Evolutionary conservation across 2,888 invertebrate species (phyloP), one percentile per base, ranked within the genome.

Genomic region (Melanargia galathea): DNA sequence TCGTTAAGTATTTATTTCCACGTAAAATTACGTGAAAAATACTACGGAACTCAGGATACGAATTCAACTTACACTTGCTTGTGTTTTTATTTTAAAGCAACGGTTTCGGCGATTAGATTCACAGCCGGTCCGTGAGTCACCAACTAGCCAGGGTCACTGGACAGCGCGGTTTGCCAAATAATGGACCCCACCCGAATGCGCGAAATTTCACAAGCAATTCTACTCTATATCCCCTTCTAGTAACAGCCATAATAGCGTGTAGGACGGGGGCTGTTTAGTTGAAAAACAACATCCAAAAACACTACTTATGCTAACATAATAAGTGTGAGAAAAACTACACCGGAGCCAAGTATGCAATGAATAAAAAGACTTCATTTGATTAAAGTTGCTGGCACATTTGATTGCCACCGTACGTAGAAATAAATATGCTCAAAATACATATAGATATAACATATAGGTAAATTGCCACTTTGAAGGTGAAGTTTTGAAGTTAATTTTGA

Each of bases 71-170:
- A 13, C 52, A 52, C 33, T 52, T 52, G 35, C 13, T 35, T 33
- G 11, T 35, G 52, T 52, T 69, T 52, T 52, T 13, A 71, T 73
- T 69, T 70, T 68, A 48, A 43, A 57, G 52, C 70, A 73, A 75
- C 74, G 75, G 73, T 75, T 77, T 74, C 67, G 73, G 72, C 68
- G 73, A 74, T 84, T 79, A 76, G 78, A 76, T 75, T 74, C 71
- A 71, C 72, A 70, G 72, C 74, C 73, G 67, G 72, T 69, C 66
- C 67, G 70, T 88, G 87, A 89, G 72, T 89, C 88, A 88, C 74
- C 73, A 81, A 46, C 58, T 35, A 22, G 59, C 46, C 49, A 59
- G 78, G 84, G 83, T 83, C 81, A 81, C 75, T 77, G 81, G 72
- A 77, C 83, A 76, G 74, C 57, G 63, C 52, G 40, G 49, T 45